Evolutionary conservation across 35 echinoderm and acorn worm species (phyloP).

Genomic region (Patiria miniata): DNA sequence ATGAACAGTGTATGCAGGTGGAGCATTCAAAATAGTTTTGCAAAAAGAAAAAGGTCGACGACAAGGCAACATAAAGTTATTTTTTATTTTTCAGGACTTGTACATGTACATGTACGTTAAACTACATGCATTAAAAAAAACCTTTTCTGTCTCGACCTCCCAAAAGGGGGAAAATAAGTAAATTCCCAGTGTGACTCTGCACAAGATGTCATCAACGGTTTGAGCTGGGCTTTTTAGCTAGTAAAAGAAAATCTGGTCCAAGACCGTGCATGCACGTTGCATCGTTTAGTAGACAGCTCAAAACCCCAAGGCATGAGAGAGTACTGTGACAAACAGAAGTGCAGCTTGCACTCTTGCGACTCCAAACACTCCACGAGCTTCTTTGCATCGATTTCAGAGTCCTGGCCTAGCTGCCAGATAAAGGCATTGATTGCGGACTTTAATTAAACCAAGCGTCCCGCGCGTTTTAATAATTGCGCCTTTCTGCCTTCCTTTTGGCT

Average conservation of each 20-base stretch:
- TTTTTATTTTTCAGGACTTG: no score
- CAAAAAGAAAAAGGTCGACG: no score
- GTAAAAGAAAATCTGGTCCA: background rate
- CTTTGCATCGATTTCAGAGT: conserved; percentile 18
- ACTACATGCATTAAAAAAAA: no score
- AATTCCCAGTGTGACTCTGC: no score
- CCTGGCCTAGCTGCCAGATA: background rate
- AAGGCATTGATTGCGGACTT: background rate
- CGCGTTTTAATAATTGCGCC: background rate
- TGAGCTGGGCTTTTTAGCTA: background rate
- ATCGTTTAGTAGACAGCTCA: background rate
- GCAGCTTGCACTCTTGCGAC: background rate
- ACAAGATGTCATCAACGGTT: no score
- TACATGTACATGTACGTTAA: no score
- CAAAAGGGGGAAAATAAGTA: no score
- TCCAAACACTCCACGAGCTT: conserved; percentile 3
- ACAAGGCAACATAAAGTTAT: no score
- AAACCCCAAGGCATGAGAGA: background rate
- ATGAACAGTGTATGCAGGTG: no score
- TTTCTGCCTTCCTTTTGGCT: background rate
- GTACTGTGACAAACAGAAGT: background rate
- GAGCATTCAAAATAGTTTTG: no score
- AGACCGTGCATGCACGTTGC: background rate
- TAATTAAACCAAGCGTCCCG: conserved; percentile 1
- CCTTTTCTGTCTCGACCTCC: no score